These are phyloP conservation scores for Camponotus floridanus DNA, from an alignment of 1,140 invertebrate genomes.

Conservation along the genomic window DNA sequence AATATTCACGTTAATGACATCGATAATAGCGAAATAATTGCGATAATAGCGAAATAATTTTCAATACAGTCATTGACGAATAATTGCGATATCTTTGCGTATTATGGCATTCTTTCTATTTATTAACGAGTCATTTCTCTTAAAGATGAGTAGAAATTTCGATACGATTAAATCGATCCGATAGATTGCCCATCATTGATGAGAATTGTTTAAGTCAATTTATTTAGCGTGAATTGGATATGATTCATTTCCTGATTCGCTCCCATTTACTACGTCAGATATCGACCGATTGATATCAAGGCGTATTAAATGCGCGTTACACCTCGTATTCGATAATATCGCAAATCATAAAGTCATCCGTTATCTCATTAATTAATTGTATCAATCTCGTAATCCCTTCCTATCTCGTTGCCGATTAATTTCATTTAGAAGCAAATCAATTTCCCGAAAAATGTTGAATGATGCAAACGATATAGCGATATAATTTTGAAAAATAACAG, in stretches of 20 bases:
- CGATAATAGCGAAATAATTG: conserved; percentile 57
- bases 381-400: conserved; percentile 1
- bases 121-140: not conserved
- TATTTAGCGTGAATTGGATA: conserved; percentile 53
- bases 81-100: conserved; percentile 13
- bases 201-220: conserved; percentile 37
- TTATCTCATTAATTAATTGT: conserved; percentile 64
- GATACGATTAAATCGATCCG: conserved; percentile 6
- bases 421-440: not conserved
- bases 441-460: not conserved
- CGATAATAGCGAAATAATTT: conserved; percentile 59
- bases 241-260: conserved; percentile 50
- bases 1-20: conserved; percentile 64
- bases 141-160: not conserved
- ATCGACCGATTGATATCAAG: conserved; percentile 55
- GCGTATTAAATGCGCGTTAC: conserved; percentile 14
- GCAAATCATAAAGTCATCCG: conserved; percentile 34
- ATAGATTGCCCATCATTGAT: not conserved
- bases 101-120: not conserved
- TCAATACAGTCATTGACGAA: conserved; percentile 47
- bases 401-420: not conserved
- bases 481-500: not conserved
- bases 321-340: conserved; percentile 46
- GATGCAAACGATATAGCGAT: not conserved
- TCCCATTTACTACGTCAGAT: conserved; percentile 22